phyloP scores from a whole-genome alignment of 2,888 invertebrate genomes.

The Pheosia gnoma region DNA sequence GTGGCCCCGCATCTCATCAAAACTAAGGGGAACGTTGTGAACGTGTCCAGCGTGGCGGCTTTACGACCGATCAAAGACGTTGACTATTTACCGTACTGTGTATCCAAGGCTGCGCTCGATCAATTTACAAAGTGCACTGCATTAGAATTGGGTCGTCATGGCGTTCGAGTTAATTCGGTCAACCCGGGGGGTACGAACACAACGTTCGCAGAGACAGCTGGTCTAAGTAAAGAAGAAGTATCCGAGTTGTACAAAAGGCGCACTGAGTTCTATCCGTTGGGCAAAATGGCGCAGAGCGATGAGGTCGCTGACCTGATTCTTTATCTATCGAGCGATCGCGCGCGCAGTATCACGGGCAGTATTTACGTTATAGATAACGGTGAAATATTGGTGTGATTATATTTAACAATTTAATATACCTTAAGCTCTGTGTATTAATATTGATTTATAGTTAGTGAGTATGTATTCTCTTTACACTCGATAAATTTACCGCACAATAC shows the following conservation, averaged over 20 bases:
- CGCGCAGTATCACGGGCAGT: conserved; percentile 95
- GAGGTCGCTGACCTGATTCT: conserved; percentile 95
- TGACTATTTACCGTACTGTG: conserved; percentile 92
- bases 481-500: too few relatives aligned
- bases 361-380: conserved; percentile 76
- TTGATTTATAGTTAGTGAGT: too few relatives aligned
- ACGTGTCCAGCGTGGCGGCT: conserved; percentile 96
- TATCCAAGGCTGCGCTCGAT: conserved; percentile 97
- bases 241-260: conserved; percentile 89
- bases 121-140: conserved; percentile 96
- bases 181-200: conserved; percentile 98
- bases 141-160: conserved; percentile 89
- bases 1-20: conserved; percentile 92
- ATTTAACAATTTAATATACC: background rate
- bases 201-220: conserved; percentile 83
- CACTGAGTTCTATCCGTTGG: conserved; percentile 93
- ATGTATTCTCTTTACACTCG: too few relatives aligned
- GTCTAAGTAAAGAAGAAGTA: conserved; percentile 86
- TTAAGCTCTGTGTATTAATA: too few relatives aligned
- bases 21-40: conserved; percentile 93
- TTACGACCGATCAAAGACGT: conserved; percentile 83
- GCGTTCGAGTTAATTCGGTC: conserved; percentile 94
- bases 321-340: conserved; percentile 94
- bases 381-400: conserved; percentile 62
- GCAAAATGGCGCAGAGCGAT: conserved; percentile 90